phyloP scores from a whole-genome alignment of 2,888 invertebrate genomes.

The Cecidostiba fungosa region DNA sequence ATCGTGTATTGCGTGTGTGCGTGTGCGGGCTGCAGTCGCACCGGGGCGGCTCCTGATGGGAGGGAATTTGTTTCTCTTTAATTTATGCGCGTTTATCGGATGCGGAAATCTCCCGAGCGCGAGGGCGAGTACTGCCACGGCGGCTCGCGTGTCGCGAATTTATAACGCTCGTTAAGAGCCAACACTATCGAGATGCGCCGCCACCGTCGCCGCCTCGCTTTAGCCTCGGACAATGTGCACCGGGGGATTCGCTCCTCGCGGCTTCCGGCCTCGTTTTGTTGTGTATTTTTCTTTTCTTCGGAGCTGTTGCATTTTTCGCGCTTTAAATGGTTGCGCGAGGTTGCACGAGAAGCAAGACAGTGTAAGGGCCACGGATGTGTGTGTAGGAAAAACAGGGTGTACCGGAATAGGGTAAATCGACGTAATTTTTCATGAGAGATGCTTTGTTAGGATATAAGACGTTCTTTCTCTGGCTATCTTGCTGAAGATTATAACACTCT shows the following conservation, averaged over 20 bases:
- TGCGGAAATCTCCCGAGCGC: conserved; percentile 57
- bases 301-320: background rate
- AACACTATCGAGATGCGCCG: conserved; percentile 57
- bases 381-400: background rate
- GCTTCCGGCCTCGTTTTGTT: conserved; percentile 53
- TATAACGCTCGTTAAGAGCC: conserved; percentile 62
- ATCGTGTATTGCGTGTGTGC: conserved; percentile 5
- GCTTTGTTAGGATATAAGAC: background rate
- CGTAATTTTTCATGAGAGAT: conserved; percentile 32
- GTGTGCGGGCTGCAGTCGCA: conserved; percentile 26
- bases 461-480: background rate
- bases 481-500: background rate
- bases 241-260: conserved; percentile 9
- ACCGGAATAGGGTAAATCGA: conserved; percentile 26
- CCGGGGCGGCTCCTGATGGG: conserved; percentile 55
- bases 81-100: conserved; percentile 63
- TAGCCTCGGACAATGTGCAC: conserved; percentile 48
- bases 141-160: conserved; percentile 60
- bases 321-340: background rate
- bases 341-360: background rate
- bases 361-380: background rate
- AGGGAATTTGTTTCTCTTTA: conserved; percentile 64
- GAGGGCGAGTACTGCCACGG: background rate
- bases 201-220: background rate
- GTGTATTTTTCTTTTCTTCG: background rate